Percentiles rank a stretch among this genome's conserved stretches.
phyloP scores from a whole-genome alignment of 2,888 invertebrate genomes.

The Pocota personata region DNA sequence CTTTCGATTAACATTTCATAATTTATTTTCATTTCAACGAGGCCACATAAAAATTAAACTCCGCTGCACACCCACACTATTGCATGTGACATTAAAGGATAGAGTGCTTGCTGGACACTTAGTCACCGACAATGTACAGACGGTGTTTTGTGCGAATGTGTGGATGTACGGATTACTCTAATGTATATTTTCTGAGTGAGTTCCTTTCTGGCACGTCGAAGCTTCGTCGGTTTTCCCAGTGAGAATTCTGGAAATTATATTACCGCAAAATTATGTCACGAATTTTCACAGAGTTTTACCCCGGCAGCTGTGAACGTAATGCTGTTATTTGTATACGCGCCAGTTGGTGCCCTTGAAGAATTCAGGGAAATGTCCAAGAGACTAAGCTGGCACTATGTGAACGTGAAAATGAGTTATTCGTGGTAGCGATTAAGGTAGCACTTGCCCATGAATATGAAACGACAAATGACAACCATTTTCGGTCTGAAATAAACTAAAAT shows the following conservation, averaged over 20 bases:
- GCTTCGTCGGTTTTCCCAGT: constrained; percentile 8
- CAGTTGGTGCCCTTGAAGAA: not conserved
- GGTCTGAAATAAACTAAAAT: not conserved
- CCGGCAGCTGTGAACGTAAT: not conserved
- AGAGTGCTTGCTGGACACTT: not conserved
- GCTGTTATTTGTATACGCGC: not conserved
- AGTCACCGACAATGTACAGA: constrained; percentile 7
- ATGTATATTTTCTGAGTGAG: constrained; percentile 15
- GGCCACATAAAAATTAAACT: constrained; percentile 25
- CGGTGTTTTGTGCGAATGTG: not conserved
- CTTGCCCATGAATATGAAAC: not conserved
- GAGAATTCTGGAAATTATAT: constrained; percentile 16
- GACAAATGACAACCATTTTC: not conserved
- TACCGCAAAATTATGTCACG: constrained; percentile 38
- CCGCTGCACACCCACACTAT: constrained; percentile 6
- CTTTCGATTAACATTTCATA: constrained; percentile 26
- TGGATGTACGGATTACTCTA: not conserved
- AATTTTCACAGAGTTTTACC: not conserved
- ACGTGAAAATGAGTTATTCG: constrained; percentile 7
- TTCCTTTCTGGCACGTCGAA: constrained; percentile 8
- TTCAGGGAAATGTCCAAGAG: constrained; percentile 4
- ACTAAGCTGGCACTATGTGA: not conserved
- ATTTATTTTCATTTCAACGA: constrained; percentile 11
- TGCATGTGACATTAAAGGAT: constrained; percentile 24
- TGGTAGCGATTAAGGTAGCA: not conserved